Percentiles rank a stretch among this genome's conserved stretches.
Conservation (phyloP, 2,113 vertebrate genomes). For the Tragelaphus strepsiceros region DNA sequence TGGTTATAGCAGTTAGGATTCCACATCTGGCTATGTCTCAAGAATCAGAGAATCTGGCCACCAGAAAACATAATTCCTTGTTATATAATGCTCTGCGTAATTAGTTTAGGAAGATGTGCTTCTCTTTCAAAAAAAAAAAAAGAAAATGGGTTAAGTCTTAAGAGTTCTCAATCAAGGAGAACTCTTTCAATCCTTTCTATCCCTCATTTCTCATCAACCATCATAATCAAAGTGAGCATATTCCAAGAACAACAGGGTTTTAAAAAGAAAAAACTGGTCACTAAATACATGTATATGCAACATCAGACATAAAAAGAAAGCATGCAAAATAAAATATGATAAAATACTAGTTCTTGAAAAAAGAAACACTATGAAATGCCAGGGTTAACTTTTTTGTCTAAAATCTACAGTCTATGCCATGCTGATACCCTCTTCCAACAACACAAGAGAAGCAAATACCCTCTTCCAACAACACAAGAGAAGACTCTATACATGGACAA, state of each 20-base stretch:
- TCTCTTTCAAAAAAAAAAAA: background rate
- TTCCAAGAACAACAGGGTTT: background rate
- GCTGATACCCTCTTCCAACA: too few relatives aligned
- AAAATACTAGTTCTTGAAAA: background rate
- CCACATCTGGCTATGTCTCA: background rate
- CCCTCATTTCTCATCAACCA: background rate
- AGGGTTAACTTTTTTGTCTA: background rate
- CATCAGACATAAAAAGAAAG: background rate
- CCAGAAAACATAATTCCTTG: background rate
- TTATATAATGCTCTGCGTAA: background rate
- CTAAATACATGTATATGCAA: background rate
- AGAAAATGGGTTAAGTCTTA: background rate
- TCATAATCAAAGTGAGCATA: background rate
- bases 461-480: too few relatives aligned
- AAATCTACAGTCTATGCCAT: background rate
- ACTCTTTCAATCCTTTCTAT: background rate
- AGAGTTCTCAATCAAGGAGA: background rate
- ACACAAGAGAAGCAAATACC: too few relatives aligned
- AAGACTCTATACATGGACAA: too few relatives aligned
- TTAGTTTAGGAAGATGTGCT: background rate
- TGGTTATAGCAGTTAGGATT: constrained; percentile 49
- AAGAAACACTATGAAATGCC: background rate
- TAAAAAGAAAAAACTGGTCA: background rate
- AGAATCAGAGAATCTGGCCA: background rate
- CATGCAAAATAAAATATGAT: background rate